A percentile compares a stretch with the other conserved stretches of the same genome.
These are phyloP conservation scores for Masticophis lateralis DNA, from an alignment of 2,797 vertebrate genomes.

Conservation along the genomic window DNA sequence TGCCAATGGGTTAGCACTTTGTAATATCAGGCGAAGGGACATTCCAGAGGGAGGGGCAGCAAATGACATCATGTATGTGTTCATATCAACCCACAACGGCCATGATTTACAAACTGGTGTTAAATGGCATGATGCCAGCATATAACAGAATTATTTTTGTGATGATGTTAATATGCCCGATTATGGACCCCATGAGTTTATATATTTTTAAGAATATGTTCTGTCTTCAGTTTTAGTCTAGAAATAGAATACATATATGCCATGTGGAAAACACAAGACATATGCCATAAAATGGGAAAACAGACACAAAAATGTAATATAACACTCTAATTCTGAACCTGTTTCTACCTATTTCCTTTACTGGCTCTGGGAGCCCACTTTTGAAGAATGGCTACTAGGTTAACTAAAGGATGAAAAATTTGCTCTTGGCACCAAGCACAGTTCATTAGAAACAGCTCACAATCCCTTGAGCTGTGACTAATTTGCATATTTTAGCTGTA, in stretches of 20 bases:
- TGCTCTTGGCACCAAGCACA: neutral
- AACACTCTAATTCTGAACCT: neutral
- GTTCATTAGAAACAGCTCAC: neutral
- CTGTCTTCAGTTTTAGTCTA: neutral
- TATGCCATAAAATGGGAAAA: neutral
- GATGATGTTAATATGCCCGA: neutral
- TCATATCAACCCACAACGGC: neutral
- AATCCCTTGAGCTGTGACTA: neutral
- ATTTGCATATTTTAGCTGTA: slow-evolving; percentile 32
- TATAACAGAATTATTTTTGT: neutral
- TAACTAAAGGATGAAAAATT: neutral
- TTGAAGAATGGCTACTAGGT: neutral
- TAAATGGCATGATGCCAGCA: neutral
- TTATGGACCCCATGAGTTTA: neutral
- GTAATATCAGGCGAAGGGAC: neutral
- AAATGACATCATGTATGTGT: neutral
- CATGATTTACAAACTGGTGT: neutral
- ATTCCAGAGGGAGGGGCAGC: neutral
- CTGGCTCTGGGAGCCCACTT: neutral
- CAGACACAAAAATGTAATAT: neutral
- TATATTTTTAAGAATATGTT: neutral
- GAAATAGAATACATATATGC: neutral
- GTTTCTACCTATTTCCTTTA: neutral
- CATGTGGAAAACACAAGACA: neutral
- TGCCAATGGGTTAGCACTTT: neutral